These are phyloP conservation scores for Scomber japonicus DNA, from an alignment of 2,113 vertebrate species.

Conservation along the genomic window DNA sequence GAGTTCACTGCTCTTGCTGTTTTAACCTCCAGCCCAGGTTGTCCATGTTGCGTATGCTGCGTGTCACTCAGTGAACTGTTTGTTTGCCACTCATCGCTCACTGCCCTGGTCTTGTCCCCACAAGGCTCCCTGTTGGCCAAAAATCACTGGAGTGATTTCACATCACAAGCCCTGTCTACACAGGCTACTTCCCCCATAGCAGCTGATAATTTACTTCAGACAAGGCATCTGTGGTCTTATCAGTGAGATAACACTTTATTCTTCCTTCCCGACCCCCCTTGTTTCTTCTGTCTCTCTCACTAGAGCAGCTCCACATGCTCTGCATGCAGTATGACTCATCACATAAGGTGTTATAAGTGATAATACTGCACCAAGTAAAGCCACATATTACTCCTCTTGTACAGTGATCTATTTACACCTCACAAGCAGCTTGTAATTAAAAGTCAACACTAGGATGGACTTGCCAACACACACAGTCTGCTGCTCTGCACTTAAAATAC, in stretches of 20 bases:
- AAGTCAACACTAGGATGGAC: conserved; percentile 36
- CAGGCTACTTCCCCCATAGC: conserved; percentile 38
- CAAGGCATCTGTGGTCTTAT: conserved; percentile 60
- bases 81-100: conserved; percentile 64
- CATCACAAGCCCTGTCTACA: conserved; percentile 47
- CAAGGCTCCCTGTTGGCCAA: conserved; percentile 36
- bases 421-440: conserved; percentile 41
- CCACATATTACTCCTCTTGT: conserved; percentile 6
- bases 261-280: neutral
- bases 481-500: neutral
- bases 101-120: conserved; percentile 34
- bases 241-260: conserved; percentile 49
- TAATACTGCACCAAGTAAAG: conserved; percentile 51
- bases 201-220: conserved; percentile 65
- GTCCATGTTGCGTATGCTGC: conserved; percentile 48
- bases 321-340: conserved; percentile 55
- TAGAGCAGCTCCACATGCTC: conserved; percentile 37
- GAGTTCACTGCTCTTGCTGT: conserved; percentile 55
- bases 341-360: conserved; percentile 50
- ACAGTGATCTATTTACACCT: conserved; percentile 42
- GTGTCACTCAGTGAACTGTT: conserved; percentile 66
- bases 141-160: conserved; percentile 56
- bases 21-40: conserved; percentile 67
- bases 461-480: neutral
- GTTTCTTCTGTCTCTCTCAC: conserved; percentile 16